Conservation (phyloP, 64 coral and sea anemone genomes). For the Stichodactyla mertensii region DNA sequence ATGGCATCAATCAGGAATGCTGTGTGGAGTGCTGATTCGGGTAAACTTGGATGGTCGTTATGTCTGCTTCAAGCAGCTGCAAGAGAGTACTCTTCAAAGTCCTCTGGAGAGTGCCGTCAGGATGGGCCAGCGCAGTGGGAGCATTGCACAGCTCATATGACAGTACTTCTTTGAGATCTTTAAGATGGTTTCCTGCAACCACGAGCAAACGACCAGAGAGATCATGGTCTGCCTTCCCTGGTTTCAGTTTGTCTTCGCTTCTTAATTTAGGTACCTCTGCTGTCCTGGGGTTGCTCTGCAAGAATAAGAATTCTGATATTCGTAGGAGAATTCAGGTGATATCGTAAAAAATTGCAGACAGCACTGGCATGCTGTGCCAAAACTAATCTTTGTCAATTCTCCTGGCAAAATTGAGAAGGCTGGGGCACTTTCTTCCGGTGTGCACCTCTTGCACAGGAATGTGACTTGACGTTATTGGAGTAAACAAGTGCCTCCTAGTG, state of each 20-base stretch:
- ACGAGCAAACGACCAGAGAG: slow-evolving; percentile 13
- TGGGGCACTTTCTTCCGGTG: not conserved
- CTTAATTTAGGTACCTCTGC: not conserved
- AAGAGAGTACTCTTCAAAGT: slow-evolving; percentile 30
- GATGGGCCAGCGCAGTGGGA: slow-evolving; percentile 1
- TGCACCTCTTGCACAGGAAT: not conserved
- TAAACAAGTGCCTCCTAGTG: not conserved
- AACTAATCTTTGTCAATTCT: not conserved
- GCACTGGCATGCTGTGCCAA: too few species aligned
- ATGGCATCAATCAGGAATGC: too few species aligned
- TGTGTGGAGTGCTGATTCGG: not conserved
- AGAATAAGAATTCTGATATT: too few species aligned
- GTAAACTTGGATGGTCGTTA: not conserved
- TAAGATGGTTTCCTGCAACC: not conserved
- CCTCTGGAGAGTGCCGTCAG: slow-evolving; percentile 5
- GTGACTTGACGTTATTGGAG: not conserved
- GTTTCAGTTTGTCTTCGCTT: not conserved
- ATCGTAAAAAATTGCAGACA: not conserved
- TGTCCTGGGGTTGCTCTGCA: not conserved
- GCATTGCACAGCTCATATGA: slow-evolving; percentile 15
- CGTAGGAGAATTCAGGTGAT: not conserved
- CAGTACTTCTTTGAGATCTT: not conserved
- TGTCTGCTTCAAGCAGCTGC: not conserved
- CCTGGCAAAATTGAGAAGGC: not conserved
- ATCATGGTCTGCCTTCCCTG: not conserved